Conservation (phyloP, 2,113 vertebrate genomes). For the Pteronura brasiliensis region DNA sequence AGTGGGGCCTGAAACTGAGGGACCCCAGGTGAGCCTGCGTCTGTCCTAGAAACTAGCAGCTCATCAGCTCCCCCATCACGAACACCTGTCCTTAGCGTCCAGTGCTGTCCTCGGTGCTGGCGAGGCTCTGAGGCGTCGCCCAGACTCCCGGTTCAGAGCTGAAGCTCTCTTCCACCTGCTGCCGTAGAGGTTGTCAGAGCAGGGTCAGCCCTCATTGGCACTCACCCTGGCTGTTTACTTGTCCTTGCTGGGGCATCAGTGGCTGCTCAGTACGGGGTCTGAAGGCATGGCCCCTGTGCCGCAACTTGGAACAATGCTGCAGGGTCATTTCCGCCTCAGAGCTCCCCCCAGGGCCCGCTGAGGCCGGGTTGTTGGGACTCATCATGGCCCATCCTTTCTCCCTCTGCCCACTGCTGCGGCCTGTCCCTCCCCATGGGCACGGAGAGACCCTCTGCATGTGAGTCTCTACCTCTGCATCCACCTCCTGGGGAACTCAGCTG, state of each 20-base stretch:
- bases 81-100: not conserved
- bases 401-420: not conserved
- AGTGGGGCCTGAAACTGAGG: not conserved
- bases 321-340: not conserved
- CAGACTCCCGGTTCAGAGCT: not conserved
- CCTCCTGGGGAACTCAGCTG: rapidly evolving
- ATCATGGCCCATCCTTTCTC: not conserved
- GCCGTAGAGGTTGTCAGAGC: not conserved
- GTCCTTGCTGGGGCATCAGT: too few species aligned
- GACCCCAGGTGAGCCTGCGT: not conserved
- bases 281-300: not conserved
- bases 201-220: not conserved
- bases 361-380: not conserved
- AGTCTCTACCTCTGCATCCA: not conserved
- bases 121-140: rapidly evolving
- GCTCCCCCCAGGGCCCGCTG: not conserved
- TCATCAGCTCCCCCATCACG: not conserved
- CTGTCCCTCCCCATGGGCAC: not conserved
- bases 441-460: rapidly evolving
- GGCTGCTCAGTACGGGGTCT: not conserved
- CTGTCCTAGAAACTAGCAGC: not conserved
- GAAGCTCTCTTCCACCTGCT: not conserved
- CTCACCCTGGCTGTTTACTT: not conserved
- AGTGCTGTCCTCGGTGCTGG: not conserved
- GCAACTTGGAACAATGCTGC: not conserved